Evolutionary conservation across 2,113 vertebrate genomes (phyloP).

Genomic region (Coregonus clupeaformis): DNA sequence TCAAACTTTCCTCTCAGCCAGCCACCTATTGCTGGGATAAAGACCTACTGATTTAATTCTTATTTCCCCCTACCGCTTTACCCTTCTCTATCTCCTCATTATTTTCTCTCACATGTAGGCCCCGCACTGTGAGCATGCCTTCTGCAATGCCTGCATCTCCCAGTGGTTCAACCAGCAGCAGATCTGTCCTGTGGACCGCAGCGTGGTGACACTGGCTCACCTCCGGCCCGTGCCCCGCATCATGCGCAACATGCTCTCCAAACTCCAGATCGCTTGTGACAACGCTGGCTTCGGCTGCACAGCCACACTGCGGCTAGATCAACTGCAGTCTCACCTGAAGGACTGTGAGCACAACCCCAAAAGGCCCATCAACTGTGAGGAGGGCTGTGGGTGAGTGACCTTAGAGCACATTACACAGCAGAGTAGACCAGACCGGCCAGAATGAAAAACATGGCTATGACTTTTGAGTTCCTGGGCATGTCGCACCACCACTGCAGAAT

Average conservation of each 20-base stretch:
- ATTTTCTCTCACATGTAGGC: conserved; percentile 71
- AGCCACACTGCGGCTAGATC: conserved; percentile 90
- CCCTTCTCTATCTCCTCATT: not conserved
- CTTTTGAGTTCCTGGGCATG: no score
- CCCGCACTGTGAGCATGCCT: conserved; percentile 97
- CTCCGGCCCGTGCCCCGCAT: conserved; percentile 95
- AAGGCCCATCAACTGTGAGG: conserved; percentile 92
- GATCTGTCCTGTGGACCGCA: conserved; percentile 97
- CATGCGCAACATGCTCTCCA: conserved; percentile 99
- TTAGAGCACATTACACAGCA: not conserved
- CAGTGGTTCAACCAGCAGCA: conserved; percentile 99
- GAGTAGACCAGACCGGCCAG: not conserved
- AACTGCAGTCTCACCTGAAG: conserved; percentile 93
- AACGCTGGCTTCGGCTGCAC: conserved; percentile 93
- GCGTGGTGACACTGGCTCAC: conserved; percentile 95
- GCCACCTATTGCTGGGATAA: not conserved
- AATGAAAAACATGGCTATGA: no score
- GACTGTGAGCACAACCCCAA: conserved; percentile 99
- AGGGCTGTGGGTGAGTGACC: conserved; percentile 89
- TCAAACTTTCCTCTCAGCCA: no score
- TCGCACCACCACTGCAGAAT: not conserved
- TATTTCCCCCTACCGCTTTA: not conserved
- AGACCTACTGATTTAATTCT: not conserved
- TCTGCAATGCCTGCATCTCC: conserved; percentile 98
- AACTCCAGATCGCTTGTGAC: conserved; percentile 96